These are phyloP conservation scores for Drosophila neutralis DNA, from an alignment of 2,888 invertebrate genomes.

Conservation along the genomic window DNA sequence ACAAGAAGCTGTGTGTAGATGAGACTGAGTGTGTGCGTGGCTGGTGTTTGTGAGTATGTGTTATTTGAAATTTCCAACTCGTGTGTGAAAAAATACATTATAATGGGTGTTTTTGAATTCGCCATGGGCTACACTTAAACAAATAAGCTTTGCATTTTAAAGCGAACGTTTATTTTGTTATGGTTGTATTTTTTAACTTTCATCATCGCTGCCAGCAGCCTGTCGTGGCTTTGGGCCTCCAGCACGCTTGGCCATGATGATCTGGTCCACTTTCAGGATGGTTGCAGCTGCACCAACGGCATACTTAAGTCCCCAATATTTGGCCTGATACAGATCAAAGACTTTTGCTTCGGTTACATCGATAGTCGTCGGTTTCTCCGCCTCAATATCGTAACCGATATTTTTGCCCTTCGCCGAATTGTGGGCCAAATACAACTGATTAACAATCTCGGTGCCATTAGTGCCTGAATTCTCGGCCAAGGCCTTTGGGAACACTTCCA, in stretches of 20 bases:
- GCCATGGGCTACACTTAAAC: conserved; percentile 44
- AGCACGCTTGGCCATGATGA: conserved; percentile 98
- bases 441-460: conserved; percentile 93
- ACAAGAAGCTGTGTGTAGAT: conserved; percentile 71
- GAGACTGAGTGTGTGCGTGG: conserved; percentile 34
- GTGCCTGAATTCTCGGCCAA: conserved; percentile 97
- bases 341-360: conserved; percentile 92
- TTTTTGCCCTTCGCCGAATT: conserved; percentile 91
- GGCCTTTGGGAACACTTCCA: conserved; percentile 96
- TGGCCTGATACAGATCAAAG: conserved; percentile 92
- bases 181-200: conserved; percentile 85
- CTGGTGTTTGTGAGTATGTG: conserved; percentile 30
- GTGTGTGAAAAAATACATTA: conserved; percentile 51
- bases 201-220: conserved; percentile 90
- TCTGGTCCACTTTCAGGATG: conserved; percentile 97
- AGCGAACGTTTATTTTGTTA: conserved; percentile 7
- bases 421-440: conserved; percentile 97
- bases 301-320: conserved; percentile 97
- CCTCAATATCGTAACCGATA: conserved; percentile 95
- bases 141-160: conserved; percentile 39
- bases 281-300: conserved; percentile 97
- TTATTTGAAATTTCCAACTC: conserved; percentile 67
- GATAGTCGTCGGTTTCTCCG: conserved; percentile 88
- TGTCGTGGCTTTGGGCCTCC: conserved; percentile 96
- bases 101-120: conserved; percentile 29